A percentile compares a stretch with the other conserved stretches of the same genome.
These are phyloP conservation scores for Ips typographus DNA, from an alignment of 1,140 invertebrate genomes.

Conservation along the genomic window DNA sequence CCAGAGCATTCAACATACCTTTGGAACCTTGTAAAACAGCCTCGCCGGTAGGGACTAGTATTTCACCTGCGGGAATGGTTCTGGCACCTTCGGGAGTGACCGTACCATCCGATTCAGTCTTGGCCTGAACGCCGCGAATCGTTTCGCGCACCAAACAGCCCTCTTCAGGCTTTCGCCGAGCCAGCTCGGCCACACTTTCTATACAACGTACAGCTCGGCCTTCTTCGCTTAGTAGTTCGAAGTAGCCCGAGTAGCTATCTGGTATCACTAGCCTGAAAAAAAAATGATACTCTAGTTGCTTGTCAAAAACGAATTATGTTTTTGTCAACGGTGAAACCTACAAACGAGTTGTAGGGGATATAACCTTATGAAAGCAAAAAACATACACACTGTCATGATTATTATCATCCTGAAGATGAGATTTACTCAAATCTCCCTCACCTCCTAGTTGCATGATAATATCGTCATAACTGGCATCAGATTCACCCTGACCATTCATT, in stretches of 20 bases:
- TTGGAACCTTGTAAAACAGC: slow-evolving; percentile 67
- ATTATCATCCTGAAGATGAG: no score
- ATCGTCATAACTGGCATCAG: no score
- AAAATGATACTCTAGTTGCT: neutral
- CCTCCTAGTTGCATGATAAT: no score
- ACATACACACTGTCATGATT: no score
- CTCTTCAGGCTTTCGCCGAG: slow-evolving; percentile 71
- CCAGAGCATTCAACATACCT: slow-evolving; percentile 9
- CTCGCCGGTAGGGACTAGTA: slow-evolving; percentile 61
- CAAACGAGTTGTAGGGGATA: no score
- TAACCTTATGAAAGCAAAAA: no score
- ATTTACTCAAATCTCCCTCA: no score
- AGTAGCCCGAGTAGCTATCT: slow-evolving; percentile 87
- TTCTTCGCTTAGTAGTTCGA: slow-evolving; percentile 92
- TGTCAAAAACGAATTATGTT: slow-evolving; percentile 1
- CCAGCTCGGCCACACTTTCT: slow-evolving; percentile 81
- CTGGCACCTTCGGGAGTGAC: slow-evolving; percentile 71
- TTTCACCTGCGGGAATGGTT: slow-evolving; percentile 72
- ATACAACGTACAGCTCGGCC: slow-evolving; percentile 86
- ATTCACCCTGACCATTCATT: no score
- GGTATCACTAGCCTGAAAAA: slow-evolving; percentile 76
- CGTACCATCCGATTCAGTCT: slow-evolving; percentile 64
- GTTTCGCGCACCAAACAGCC: slow-evolving; percentile 84
- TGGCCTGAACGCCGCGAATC: slow-evolving; percentile 76
- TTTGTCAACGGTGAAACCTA: neutral